A percentile compares a stretch with the other conserved stretches of the same genome.
phyloP scores from a whole-genome alignment of 2,888 invertebrate genomes.

The Drosophila rellima region DNA sequence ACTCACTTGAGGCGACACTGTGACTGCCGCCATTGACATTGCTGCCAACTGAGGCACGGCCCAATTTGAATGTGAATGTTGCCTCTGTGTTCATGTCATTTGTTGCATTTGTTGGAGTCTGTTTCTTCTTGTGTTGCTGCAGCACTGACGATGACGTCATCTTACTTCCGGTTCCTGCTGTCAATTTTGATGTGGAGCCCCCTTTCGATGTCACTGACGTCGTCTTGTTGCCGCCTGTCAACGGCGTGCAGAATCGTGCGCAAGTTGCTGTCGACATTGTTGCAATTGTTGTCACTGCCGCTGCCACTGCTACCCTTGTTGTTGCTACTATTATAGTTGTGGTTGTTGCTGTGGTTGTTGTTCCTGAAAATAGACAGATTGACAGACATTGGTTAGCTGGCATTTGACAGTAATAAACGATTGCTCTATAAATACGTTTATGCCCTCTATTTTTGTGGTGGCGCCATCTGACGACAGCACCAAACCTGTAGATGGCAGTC shows the following conservation, averaged over 20 bases:
- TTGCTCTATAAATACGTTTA: slow-evolving; percentile 10
- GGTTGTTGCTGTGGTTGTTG: not conserved
- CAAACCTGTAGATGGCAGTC: not conserved
- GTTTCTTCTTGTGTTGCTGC: slow-evolving; percentile 46
- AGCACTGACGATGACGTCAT: slow-evolving; percentile 42
- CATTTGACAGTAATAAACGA: slow-evolving; percentile 10
- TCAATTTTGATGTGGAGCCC: slow-evolving; percentile 57
- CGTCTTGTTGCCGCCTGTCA: slow-evolving; percentile 48
- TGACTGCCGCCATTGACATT: slow-evolving; percentile 47
- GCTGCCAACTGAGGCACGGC: slow-evolving; percentile 37
- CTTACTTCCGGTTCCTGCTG: slow-evolving; percentile 53
- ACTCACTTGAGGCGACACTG: slow-evolving; percentile 83
- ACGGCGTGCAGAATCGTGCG: slow-evolving; percentile 79
- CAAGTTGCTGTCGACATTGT: slow-evolving; percentile 84
- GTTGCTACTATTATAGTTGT: slow-evolving; percentile 8
- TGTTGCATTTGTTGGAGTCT: slow-evolving; percentile 45
- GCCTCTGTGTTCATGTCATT: slow-evolving; percentile 72
- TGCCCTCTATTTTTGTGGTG: not conserved
- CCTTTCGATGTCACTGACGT: slow-evolving; percentile 40
- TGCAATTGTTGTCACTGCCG: slow-evolving; percentile 21
- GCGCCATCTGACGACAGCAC: slow-evolving; percentile 9
- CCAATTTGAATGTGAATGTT: slow-evolving; percentile 79
- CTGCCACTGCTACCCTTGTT: slow-evolving; percentile 11
- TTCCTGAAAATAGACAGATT: slow-evolving; percentile 32
- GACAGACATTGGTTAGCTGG: slow-evolving; percentile 35